Conservation (phyloP, 1,140 invertebrate genomes). For the Pseudomyrmex dendroicus region DNA sequence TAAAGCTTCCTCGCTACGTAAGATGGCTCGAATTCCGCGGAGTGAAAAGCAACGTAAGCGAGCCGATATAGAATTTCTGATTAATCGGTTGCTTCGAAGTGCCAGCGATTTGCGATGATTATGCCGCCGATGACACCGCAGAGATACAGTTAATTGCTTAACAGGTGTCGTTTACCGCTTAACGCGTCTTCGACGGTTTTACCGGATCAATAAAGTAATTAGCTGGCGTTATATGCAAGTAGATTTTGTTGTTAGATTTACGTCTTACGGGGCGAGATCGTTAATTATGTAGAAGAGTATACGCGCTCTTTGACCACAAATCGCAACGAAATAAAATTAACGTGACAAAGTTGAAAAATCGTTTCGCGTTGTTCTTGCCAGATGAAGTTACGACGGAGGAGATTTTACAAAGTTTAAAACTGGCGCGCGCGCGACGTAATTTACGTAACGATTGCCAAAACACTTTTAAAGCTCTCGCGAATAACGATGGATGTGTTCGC, state of each 20-base stretch:
- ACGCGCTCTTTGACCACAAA: too few relatives aligned
- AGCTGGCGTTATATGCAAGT: background rate
- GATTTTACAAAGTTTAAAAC: background rate
- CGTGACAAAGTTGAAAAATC: background rate
- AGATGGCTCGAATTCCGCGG: slow-evolving; percentile 9
- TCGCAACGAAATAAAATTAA: too few relatives aligned
- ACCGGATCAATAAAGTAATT: slow-evolving; percentile 42
- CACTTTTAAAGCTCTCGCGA: slow-evolving; percentile 32
- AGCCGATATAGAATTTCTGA: slow-evolving; percentile 37
- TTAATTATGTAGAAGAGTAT: background rate
- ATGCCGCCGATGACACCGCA: slow-evolving; percentile 33
- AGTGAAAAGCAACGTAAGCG: background rate
- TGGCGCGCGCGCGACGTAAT: background rate
- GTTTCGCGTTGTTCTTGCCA: slow-evolving; percentile 3
- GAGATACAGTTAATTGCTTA: slow-evolving; percentile 55
- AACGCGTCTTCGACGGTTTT: slow-evolving; percentile 19
- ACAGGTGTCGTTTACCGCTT: slow-evolving; percentile 48
- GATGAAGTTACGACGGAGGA: background rate
- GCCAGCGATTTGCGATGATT: slow-evolving; percentile 43
- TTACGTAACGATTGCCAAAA: slow-evolving; percentile 27
- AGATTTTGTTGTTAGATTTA: slow-evolving; percentile 12
- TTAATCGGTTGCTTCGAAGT: slow-evolving; percentile 27
- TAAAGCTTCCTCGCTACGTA: background rate
- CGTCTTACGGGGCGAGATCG: background rate
- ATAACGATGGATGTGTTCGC: slow-evolving; percentile 18